These are phyloP conservation scores for Patiria pectinifera DNA, from an alignment of 53 echinoderm and acorn worm genomes.

Conservation along the genomic window DNA sequence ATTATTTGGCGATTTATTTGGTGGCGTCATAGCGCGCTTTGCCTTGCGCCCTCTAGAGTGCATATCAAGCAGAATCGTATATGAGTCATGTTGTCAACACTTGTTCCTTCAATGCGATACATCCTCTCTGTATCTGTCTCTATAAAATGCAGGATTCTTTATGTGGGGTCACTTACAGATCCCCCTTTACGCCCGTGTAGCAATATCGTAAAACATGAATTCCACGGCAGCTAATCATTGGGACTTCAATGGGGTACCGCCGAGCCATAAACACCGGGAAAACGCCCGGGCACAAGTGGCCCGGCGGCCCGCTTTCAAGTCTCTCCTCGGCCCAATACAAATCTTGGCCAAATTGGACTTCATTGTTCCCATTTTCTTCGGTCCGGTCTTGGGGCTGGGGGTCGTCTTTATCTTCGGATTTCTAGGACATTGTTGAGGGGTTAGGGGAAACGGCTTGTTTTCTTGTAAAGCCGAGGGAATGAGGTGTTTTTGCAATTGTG, in stretches of 20 bases:
- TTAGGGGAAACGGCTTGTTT: slow-evolving; percentile 37
- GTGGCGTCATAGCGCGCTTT: neutral
- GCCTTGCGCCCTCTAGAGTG: neutral
- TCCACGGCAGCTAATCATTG: slow-evolving; percentile 4
- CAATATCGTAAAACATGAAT: slow-evolving; percentile 50
- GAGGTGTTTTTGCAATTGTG: slow-evolving; percentile 36
- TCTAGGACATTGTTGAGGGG: slow-evolving; percentile 3
- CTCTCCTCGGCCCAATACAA: neutral
- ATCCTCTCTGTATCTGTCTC: neutral
- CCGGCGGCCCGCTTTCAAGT: slow-evolving; percentile 35
- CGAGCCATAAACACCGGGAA: slow-evolving; percentile 37
- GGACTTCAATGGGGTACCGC: slow-evolving; percentile 34
- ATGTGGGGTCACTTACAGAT: neutral
- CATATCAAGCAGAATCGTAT: neutral
- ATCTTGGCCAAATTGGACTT: slow-evolving; percentile 20
- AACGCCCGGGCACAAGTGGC: slow-evolving; percentile 11
- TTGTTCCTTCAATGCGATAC: neutral
- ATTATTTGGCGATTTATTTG: neutral
- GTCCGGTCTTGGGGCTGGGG: neutral
- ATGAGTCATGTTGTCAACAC: neutral
- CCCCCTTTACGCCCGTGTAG: slow-evolving; percentile 41
- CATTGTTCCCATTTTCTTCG: slow-evolving; percentile 10
- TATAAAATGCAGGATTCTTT: slow-evolving; percentile 27
- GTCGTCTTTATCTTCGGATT: neutral
- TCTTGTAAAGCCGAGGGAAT: slow-evolving; percentile 24